Evolutionary conservation across 2,113 vertebrate genomes (phyloP).

Genomic region (Pseudolaguvia tuberculata): DNA sequence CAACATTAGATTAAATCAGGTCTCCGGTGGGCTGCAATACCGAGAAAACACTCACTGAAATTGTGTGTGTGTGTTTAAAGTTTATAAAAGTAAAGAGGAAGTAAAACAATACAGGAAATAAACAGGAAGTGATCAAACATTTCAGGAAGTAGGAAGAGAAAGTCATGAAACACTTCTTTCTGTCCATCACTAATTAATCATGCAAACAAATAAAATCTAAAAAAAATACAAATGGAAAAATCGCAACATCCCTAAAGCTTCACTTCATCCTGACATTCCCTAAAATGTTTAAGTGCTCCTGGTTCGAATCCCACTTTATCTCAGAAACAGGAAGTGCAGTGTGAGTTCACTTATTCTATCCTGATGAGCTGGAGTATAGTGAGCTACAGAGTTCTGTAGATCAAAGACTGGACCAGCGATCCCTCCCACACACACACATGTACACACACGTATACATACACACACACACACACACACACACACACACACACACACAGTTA

Average conservation of each 20-base stretch:
- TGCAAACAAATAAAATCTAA: slow-evolving; percentile 44
- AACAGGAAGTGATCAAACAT: too few relatives aligned
- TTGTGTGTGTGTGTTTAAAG: too few relatives aligned
- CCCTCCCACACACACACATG: neutral
- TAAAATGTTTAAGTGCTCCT: slow-evolving; percentile 63
- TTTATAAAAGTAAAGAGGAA: too few relatives aligned
- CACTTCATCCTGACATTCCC: slow-evolving; percentile 25
- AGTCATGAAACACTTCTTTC: slow-evolving; percentile 26
- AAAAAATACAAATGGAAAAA: slow-evolving; percentile 7
- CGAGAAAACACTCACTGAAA: too few relatives aligned
- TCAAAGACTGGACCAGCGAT: slow-evolving; percentile 19
- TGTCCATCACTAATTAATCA: slow-evolving; percentile 19
- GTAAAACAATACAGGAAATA: too few relatives aligned
- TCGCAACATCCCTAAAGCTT: slow-evolving; percentile 31
- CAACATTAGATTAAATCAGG: neutral
- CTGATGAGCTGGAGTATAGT: slow-evolving; percentile 30
- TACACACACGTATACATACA: slow-evolving; percentile 9
- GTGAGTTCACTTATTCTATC: slow-evolving; percentile 45
- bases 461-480: slow-evolving; percentile 10
- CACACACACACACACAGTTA: neutral
- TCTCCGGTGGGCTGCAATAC: too few relatives aligned
- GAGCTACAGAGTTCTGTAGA: slow-evolving; percentile 32
- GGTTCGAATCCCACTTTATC: slow-evolving; percentile 56
- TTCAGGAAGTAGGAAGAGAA: too few relatives aligned
- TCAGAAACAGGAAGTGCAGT: slow-evolving; percentile 58